Conservation (phyloP, 2,113 vertebrate genomes). For the Ceratotherium simum region DNA sequence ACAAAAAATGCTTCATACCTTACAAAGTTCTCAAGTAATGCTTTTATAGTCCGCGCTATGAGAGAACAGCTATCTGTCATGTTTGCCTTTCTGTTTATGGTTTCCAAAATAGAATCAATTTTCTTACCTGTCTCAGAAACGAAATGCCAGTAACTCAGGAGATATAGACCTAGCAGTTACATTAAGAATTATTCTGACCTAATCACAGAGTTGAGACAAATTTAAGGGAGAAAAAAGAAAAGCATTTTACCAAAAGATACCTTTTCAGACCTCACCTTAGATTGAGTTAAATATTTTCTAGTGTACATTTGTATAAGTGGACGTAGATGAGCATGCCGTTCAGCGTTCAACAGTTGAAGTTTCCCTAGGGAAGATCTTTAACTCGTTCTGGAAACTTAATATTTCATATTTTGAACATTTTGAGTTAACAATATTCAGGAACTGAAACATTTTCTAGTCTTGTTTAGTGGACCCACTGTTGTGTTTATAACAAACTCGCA, state of each 20-base stretch:
- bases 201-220: slow-evolving; percentile 9
- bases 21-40: background rate
- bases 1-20: background rate
- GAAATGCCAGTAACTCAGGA: background rate
- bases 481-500: background rate
- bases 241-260: background rate
- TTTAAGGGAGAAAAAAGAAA: background rate
- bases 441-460: background rate
- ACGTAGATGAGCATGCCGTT: background rate
- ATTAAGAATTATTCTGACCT: slow-evolving; percentile 18
- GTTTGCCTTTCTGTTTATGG: background rate
- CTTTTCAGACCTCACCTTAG: background rate
- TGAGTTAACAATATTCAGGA: background rate
- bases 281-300: background rate
- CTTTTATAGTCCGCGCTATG: slow-evolving; percentile 8
- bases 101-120: background rate
- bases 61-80: background rate
- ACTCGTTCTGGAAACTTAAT: background rate
- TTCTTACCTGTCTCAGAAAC: slow-evolving; percentile 34
- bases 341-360: background rate
- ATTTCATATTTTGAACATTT: slow-evolving; percentile 4
- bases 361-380: background rate
- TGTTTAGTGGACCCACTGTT: background rate
- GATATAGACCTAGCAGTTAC: background rate
- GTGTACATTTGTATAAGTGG: background rate